Evolutionary conservation across 2,888 invertebrate species (phyloP).

Genomic region (Phyllotreta striolata): DNA sequence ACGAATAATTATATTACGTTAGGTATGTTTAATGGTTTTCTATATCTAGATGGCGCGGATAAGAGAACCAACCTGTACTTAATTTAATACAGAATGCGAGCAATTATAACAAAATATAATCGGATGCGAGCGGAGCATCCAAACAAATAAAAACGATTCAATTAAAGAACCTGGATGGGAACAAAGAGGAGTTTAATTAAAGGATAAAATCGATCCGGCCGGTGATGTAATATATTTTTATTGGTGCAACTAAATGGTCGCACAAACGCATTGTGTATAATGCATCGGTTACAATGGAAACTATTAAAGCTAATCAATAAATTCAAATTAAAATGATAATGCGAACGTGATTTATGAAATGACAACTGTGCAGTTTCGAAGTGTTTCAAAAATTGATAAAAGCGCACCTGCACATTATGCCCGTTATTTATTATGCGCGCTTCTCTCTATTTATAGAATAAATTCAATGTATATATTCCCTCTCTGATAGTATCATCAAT

Average conservation of each 20-base stretch:
- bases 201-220: too few species aligned
- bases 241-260: background rate
- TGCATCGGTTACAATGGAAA: conserved; percentile 15
- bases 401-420: conserved; percentile 31
- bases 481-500: conserved; percentile 34
- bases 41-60: conserved; percentile 23
- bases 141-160: too few species aligned
- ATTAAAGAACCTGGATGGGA: too few species aligned
- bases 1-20: conserved; percentile 41
- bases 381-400: conserved; percentile 36
- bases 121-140: too few species aligned
- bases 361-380: conserved; percentile 30
- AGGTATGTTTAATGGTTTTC: conserved; percentile 32
- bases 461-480: conserved; percentile 32
- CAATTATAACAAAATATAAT: conserved; percentile 1
- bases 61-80: conserved; percentile 26
- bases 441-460: conserved; percentile 29
- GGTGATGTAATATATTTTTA: background rate
- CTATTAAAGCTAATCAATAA: conserved; percentile 31
- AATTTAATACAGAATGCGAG: conserved; percentile 10
- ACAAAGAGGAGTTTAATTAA: too few species aligned
- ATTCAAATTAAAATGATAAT: conserved; percentile 34
- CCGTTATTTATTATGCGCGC: conserved; percentile 24
- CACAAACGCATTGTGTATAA: background rate
- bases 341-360: conserved; percentile 31